phyloP scores from a whole-genome alignment of 2,113 vertebrate genomes.

The Megaceryle torquata region DNA sequence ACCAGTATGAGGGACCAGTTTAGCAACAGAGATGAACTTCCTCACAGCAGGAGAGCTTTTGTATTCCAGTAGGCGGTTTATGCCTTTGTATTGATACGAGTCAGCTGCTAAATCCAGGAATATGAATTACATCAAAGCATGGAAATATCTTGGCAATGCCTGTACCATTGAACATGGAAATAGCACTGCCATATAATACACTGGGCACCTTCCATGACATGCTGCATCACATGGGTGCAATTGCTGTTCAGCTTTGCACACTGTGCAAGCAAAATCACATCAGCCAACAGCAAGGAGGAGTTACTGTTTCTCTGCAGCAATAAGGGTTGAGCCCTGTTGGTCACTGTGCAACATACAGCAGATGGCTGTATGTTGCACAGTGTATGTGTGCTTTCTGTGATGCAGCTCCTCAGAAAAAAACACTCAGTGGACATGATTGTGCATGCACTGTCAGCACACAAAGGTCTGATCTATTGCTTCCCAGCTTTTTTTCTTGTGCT shows the following conservation, averaged over 20 bases:
- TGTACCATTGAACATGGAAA: accelerated
- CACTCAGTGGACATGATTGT: background rate
- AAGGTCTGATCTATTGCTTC: background rate
- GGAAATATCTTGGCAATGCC: background rate
- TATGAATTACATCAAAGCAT: background rate
- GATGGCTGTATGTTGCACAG: too few species aligned
- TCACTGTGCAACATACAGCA: background rate
- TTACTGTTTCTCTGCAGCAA: background rate
- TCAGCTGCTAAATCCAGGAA: background rate
- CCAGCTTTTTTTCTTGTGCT: background rate
- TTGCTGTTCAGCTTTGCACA: background rate
- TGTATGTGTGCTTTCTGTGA: too few species aligned
- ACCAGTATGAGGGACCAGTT: background rate
- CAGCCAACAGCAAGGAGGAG: background rate
- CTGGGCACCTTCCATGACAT: background rate
- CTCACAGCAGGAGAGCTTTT: background rate
- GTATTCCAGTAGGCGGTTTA: background rate
- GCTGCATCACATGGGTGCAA: background rate
- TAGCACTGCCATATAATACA: accelerated
- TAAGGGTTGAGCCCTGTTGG: background rate
- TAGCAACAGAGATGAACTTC: background rate
- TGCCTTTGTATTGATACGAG: background rate
- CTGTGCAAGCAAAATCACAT: background rate
- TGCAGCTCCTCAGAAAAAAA: background rate
- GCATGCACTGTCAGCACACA: background rate